Base-by-base conservation (phyloP, 2,888 invertebrate species). In the Hypomecis punctinalis region DNA sequence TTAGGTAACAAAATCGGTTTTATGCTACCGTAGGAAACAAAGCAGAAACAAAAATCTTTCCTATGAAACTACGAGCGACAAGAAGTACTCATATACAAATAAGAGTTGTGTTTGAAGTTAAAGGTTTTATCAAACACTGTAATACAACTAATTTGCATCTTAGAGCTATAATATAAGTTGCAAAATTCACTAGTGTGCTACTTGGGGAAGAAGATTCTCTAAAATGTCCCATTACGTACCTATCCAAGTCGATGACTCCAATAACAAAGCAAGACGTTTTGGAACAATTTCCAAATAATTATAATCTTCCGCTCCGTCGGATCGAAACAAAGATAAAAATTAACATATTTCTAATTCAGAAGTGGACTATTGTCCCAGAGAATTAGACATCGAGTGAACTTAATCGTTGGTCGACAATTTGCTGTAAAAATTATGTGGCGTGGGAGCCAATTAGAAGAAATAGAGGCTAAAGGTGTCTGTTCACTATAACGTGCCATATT, bases 311-410 rank as follows among this genome's bases (percentile, higher is more conserved):
- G 91, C 89, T 88, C 88, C 81, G 87, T 54, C 84, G 90, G 80
- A 63, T 75, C 81, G 81, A 80, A 82, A 91, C 91, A 92, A 90
- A 91, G 89, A 84, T 82, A 72, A 75, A 74, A 87, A 91, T 92
- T 92, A 88, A 85, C 91, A 92, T 91, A 91, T 90, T 90, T 89
- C 85, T 89, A 88, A 91, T 87, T 86, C 53, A 83, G 77, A 82
- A 84, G 81, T 82, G 79, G 83, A 82, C 89, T 86, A 89, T 90
- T 91, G 91, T 91, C 89, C 85, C 85, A 84, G 83, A 85, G 87
- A 90, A 89, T 92, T 89, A 84, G 86, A 86, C 84, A 85, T 85
- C 77, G 84, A 80, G 81, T 84, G 82, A 83, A 83, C 76, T 81
- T 86, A 88, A 86, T 86, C 83, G 83, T 81, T 83, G 81, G 71